A percentile compares a stretch with the other conserved stretches of the same genome.
Evolutionary conservation across 2,113 vertebrate species (phyloP).

Genomic region (Charadrius vociferus): DNA sequence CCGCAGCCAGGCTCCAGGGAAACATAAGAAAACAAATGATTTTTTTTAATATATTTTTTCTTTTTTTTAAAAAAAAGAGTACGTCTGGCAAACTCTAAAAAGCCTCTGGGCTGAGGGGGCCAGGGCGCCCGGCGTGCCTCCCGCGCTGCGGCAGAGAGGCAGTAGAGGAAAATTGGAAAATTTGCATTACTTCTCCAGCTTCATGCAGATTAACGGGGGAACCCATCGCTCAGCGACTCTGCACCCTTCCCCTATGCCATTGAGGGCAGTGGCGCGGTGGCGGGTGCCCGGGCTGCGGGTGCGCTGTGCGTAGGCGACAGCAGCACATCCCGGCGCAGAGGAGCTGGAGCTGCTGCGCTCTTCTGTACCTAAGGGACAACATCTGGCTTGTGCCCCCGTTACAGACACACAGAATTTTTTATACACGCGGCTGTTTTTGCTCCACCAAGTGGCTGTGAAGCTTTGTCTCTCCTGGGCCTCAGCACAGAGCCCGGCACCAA

Average conservation of each 20-base stretch:
- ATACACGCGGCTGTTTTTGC: accelerated
- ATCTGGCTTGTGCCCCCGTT: not conserved
- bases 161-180: not conserved
- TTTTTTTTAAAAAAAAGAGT: not conserved
- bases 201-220: accelerated
- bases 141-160: not conserved
- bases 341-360: not conserved
- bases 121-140: not conserved
- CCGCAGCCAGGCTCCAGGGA: not conserved
- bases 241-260: not conserved
- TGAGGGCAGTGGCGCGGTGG: accelerated
- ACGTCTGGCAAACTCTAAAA: not conserved
- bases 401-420: not conserved
- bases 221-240: accelerated
- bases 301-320: not conserved
- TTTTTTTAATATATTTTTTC: too few species aligned
- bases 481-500: not conserved
- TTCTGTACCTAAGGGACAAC: not conserved
- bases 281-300: accelerated
- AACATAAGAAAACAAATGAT: too few species aligned
- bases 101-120: not conserved
- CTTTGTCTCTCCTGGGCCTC: not conserved
- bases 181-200: accelerated
- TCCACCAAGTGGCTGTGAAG: accelerated
- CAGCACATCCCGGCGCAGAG: accelerated